phyloP scores from a whole-genome alignment of 2,113 vertebrate species.

The Acanthisitta chloris region DNA sequence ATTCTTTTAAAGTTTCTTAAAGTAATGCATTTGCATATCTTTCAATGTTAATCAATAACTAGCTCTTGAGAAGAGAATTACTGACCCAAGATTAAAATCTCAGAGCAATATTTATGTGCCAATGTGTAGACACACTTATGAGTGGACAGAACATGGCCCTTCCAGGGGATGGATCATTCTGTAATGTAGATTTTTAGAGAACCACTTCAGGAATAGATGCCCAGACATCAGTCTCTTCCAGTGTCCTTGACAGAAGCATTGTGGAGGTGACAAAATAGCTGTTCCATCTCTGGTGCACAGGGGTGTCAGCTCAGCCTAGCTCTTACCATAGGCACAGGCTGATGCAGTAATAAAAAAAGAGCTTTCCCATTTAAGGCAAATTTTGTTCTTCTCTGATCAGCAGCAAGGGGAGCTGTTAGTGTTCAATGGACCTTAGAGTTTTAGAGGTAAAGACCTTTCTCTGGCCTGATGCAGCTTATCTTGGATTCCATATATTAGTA shows the following conservation, averaged over 20 bases:
- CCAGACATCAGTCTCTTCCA: neutral
- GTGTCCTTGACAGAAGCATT: neutral
- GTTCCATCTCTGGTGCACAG: neutral
- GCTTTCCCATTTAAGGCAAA: neutral
- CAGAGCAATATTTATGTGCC: neutral
- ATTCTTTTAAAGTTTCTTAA: neutral
- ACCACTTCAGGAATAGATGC: neutral
- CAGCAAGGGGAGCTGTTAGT: neutral
- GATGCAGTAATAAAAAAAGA: neutral
- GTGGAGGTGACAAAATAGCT: neutral
- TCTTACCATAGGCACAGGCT: neutral
- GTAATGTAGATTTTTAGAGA: neutral
- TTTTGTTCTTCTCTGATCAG: neutral
- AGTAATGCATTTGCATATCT: neutral
- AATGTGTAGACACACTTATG: rapidly evolving
- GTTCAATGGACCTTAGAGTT: constrained; percentile 11
- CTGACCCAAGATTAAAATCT: neutral
- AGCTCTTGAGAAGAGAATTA: neutral
- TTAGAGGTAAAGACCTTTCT: constrained; percentile 22
- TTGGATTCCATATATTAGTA: constrained; percentile 5
- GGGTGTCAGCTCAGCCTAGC: neutral
- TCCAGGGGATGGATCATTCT: neutral
- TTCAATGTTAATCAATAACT: neutral
- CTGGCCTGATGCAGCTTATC: constrained; percentile 32
- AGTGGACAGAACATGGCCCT: neutral